These are phyloP conservation scores for Odiellus spinosus DNA, from an alignment of 2,888 invertebrate species.

Conservation along the genomic window DNA sequence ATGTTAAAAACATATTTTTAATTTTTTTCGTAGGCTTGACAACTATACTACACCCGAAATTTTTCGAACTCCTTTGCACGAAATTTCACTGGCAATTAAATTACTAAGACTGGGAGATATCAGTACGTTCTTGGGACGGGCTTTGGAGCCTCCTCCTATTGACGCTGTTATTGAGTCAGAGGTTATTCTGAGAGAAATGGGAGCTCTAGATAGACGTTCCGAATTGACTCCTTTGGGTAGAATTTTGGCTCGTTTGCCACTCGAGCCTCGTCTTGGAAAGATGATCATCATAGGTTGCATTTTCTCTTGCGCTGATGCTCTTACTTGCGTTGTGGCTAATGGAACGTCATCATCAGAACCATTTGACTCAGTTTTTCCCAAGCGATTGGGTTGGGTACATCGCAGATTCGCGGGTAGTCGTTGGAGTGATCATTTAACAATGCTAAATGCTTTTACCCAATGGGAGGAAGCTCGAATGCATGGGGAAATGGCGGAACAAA, in stretches of 20 bases:
- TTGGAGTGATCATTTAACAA: conserved; percentile 86
- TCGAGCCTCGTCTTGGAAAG: conserved; percentile 90
- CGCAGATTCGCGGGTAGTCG: conserved; percentile 68
- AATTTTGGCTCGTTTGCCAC: conserved; percentile 82
- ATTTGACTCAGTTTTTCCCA: conserved; percentile 44
- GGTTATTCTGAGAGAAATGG: conserved; percentile 62
- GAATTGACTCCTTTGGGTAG: conserved; percentile 83
- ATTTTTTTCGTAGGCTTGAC: conserved; percentile 41
- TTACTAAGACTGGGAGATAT: conserved; percentile 76
- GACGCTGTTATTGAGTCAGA: conserved; percentile 98
- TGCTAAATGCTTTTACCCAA: conserved; percentile 73
- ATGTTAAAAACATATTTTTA: conserved; percentile 4
- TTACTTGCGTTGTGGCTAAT: conserved; percentile 86
- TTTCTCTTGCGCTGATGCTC: conserved; percentile 53
- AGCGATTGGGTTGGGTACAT: conserved; percentile 66
- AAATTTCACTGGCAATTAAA: conserved; percentile 79
- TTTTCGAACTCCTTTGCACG: conserved; percentile 91
- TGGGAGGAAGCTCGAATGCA: conserved; percentile 37
- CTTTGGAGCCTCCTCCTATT: conserved; percentile 84
- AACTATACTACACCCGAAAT: conserved; percentile 91
- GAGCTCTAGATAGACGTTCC: conserved; percentile 70
- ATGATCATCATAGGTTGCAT: conserved; percentile 91
- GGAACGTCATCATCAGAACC: conserved; percentile 91
- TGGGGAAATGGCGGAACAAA: conserved; percentile 47
- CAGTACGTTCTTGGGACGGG: conserved; percentile 81